Evolutionary conservation across 1,140 invertebrate genomes (phyloP).

Genomic region (Drosophila neocordata): DNA sequence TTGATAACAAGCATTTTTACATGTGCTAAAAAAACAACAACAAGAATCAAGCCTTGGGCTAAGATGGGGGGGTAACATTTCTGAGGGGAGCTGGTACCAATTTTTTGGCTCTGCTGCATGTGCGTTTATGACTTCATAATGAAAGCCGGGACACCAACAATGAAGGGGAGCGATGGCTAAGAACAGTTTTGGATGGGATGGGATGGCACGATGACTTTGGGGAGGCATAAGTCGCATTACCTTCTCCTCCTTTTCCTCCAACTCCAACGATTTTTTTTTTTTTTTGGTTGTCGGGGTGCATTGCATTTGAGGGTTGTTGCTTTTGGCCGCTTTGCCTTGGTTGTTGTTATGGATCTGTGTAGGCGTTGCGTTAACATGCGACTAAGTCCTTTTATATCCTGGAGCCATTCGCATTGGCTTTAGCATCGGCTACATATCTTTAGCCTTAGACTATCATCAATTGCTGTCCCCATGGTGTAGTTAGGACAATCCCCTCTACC

Average conservation of each 20-base stretch:
- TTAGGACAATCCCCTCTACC: slow-evolving; percentile 48
- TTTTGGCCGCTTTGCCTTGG: slow-evolving; percentile 17
- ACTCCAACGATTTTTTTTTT: neutral
- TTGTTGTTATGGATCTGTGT: slow-evolving; percentile 72
- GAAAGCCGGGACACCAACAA: slow-evolving; percentile 38
- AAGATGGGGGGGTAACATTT: neutral
- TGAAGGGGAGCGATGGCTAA: too few relatives aligned
- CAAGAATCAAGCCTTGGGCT: slow-evolving; percentile 9
- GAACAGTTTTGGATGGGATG: too few relatives aligned
- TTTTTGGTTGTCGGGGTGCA: slow-evolving; percentile 41
- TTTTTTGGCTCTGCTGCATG: slow-evolving; percentile 62
- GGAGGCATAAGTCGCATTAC: slow-evolving; percentile 64
- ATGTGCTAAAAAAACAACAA: slow-evolving; percentile 74
- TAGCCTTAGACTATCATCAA: slow-evolving; percentile 75
- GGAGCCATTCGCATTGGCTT: slow-evolving; percentile 67
- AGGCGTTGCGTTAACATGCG: slow-evolving; percentile 80
- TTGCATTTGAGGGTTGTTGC: slow-evolving; percentile 38
- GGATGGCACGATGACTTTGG: slow-evolving; percentile 42
- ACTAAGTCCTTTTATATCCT: slow-evolving; percentile 80
- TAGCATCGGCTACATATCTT: slow-evolving; percentile 55
- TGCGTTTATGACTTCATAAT: slow-evolving; percentile 80
- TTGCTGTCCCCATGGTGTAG: slow-evolving; percentile 78
- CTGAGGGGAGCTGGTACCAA: slow-evolving; percentile 33
- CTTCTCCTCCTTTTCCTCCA: slow-evolving; percentile 12
- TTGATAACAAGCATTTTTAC: slow-evolving; percentile 73